Base-by-base conservation (phyloP, 2,888 invertebrate genomes). In the Thera obeliscata region DNA sequence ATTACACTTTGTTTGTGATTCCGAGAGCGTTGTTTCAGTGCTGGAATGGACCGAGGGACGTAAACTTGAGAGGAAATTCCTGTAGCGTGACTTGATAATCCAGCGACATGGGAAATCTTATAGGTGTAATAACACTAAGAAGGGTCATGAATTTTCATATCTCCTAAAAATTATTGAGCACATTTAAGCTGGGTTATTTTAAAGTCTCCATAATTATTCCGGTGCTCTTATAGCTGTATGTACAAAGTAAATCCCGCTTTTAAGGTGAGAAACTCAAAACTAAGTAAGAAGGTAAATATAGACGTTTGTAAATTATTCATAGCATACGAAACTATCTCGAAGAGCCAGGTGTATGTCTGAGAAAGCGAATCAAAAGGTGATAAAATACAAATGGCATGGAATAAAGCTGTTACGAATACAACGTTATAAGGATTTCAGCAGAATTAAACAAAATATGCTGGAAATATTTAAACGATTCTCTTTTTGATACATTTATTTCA, bases 51-150 rank as follows among this genome's bases (percentile, higher is more conserved):
- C 64, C 54, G 67, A 48, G 60, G 43, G 61, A 73, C 78, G 74
- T 82, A 81, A 82, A 82, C 79, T 78, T 77, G 72, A 83, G 79
- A 78, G 78, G 70, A 59, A 78, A 80, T 72, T 73, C 78, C 74
- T 82, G 79, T 81, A 72, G 56, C 67, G 66, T 64, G 66, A 69
- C 66, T 66, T 60, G 56, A 60, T 69, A 59, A 69, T 64, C 54
- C 54, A 41, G 63, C 61, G 56, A 60, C 59, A 56, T 57, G 69
- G 65, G 41, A 64, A 61, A 64, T 57, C 66, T 63, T 59, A 67
- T 62, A 61, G 48, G 63, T 62, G 54, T 69, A 66, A 66, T 61
- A 58, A 64, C 57, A 54, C 8, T 61, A 66, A 66, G 49, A 66
- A 60, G 56, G 54, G 43, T 38, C 56, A 54, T 64, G 63, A 63